Evolutionary conservation across 2,113 vertebrate species (phyloP).

Genomic region (Gorsachius goisagi): DNA sequence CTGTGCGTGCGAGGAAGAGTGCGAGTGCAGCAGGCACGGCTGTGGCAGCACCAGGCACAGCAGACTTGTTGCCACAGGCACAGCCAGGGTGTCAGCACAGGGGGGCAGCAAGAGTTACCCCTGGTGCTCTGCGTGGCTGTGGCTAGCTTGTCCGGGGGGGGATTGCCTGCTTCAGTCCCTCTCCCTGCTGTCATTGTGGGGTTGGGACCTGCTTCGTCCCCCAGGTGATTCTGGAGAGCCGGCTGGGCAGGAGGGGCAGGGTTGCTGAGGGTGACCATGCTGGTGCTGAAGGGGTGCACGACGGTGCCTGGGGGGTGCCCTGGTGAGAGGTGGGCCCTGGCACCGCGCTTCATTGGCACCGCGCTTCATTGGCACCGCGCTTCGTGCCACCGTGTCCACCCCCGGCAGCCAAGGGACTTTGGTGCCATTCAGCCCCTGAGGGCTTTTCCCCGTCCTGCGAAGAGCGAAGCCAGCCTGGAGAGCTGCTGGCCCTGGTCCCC

Average conservation of each 20-base stretch:
- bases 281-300: no score
- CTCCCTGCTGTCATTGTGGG: not conserved
- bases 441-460: not conserved
- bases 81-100: not conserved
- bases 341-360: not conserved
- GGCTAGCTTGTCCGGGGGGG: not conserved
- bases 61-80: not conserved
- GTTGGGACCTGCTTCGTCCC: not conserved
- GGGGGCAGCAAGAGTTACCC: not conserved
- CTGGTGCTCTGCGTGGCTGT: not conserved
- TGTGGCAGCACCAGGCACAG: not conserved
- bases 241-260: accelerated
- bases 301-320: not conserved
- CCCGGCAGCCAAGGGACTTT: not conserved
- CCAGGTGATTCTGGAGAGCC: accelerated
- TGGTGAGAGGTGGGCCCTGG: not conserved
- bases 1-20: not conserved
- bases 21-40: not conserved
- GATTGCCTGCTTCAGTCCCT: not conserved
- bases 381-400: not conserved
- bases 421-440: not conserved
- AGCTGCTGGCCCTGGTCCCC: not conserved
- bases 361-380: accelerated
- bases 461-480: not conserved
- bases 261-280: not conserved